Percentiles rank a stretch among this genome's conserved stretches.
Evolutionary conservation across 1,140 invertebrate species (phyloP).

Genomic region (Drosophila asahinai): DNA sequence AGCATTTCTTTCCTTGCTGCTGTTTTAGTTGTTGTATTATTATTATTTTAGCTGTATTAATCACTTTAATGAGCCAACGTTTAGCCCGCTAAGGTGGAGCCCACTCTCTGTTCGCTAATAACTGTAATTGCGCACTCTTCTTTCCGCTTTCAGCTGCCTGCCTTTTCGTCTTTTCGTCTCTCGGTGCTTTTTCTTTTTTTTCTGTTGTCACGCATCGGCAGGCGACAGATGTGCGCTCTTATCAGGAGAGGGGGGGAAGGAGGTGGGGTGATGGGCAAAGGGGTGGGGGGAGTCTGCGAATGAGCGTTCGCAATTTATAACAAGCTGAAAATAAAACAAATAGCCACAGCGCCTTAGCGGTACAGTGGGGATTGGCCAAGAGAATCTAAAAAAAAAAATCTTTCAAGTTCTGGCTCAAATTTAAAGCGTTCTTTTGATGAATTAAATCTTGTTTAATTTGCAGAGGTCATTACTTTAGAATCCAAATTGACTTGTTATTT

Average conservation of each 20-base stretch:
- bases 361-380: constrained; percentile 10
- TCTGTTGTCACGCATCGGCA: constrained; percentile 65
- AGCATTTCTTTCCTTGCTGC: background rate
- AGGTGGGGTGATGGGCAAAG: background rate
- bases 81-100: constrained; percentile 61
- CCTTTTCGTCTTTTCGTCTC: constrained; percentile 18
- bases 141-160: constrained; percentile 28
- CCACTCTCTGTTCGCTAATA: constrained; percentile 63
- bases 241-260: constrained; percentile 21
- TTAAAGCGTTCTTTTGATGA: no score
- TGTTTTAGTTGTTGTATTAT: constrained; percentile 46
- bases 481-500: no score
- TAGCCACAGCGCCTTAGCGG: constrained; percentile 23
- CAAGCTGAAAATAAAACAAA: constrained; percentile 52
- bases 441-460: no score
- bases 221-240: constrained; percentile 69
- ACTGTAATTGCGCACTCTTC: constrained; percentile 73
- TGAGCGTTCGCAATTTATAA: constrained; percentile 49
- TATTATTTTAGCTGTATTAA: constrained; percentile 57
- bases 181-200: constrained; percentile 23
- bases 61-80: constrained; percentile 73
- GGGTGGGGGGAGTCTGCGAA: constrained; percentile 38
- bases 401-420: background rate
- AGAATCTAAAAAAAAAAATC: no score
- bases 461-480: no score